Conservation (phyloP, 2,888 invertebrate genomes). For the Leucophora obtusa region DNA sequence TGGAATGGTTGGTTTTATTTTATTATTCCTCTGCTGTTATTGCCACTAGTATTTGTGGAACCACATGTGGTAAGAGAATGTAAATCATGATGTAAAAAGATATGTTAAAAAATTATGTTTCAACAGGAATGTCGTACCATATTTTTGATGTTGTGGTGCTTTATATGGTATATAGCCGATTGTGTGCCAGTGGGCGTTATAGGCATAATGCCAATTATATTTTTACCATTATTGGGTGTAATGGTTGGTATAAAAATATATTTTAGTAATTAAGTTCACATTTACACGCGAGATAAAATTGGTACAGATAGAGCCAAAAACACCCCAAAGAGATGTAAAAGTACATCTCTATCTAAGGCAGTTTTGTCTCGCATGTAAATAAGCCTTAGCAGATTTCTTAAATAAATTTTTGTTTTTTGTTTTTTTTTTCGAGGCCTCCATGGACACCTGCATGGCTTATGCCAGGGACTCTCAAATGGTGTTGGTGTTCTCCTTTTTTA, state of each 20-base stretch:
- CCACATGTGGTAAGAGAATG: slow-evolving; percentile 26
- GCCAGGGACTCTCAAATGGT: slow-evolving; percentile 41
- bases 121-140: slow-evolving; percentile 34
- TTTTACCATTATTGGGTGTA: slow-evolving; percentile 34
- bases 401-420: too few species aligned
- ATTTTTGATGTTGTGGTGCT: slow-evolving; percentile 30
- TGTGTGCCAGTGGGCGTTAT: slow-evolving; percentile 18
- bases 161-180: slow-evolving; percentile 38
- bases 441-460: slow-evolving; percentile 36
- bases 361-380: too few species aligned
- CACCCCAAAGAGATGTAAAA: too few species aligned
- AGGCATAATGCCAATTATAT: slow-evolving; percentile 32
- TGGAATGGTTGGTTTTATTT: slow-evolving; percentile 48
- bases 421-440: slow-evolving; percentile 28
- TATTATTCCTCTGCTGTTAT: neutral
- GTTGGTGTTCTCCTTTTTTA: slow-evolving; percentile 29
- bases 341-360: too few species aligned
- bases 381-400: too few species aligned
- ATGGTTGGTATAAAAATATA: slow-evolving; percentile 25
- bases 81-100: neutral
- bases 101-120: neutral
- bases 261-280: too few species aligned
- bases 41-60: slow-evolving; percentile 38
- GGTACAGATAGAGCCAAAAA: too few species aligned
- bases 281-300: too few species aligned